Percentiles rank a stretch among this genome's conserved stretches.
These are phyloP conservation scores for Saimiri boliviensis DNA, from an alignment of 2,113 vertebrate species.

Conservation along the genomic window DNA sequence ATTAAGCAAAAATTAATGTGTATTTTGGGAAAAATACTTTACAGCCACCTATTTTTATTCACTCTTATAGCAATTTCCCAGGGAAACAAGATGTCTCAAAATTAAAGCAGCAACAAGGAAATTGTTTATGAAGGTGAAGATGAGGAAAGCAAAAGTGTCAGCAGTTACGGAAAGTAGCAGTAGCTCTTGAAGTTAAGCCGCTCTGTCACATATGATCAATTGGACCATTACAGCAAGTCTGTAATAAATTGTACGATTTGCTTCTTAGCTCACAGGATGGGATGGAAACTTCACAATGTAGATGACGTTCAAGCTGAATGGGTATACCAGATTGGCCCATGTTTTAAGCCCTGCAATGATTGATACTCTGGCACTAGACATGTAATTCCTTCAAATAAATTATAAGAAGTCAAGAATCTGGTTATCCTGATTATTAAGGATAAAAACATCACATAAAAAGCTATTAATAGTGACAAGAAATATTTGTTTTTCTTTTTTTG, in stretches of 20 bases:
- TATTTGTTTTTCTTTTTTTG: neutral
- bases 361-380: conserved; percentile 59
- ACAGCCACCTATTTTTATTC: conserved; percentile 66
- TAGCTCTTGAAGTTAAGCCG: conserved; percentile 83
- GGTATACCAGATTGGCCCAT: conserved; percentile 61
- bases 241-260: conserved; percentile 87
- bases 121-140: conserved; percentile 76
- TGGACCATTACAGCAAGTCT: conserved; percentile 83
- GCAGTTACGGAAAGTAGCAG: conserved; percentile 74
- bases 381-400: conserved; percentile 42
- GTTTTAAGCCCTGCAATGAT: conserved; percentile 63
- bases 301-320: conserved; percentile 65
- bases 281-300: conserved; percentile 80
- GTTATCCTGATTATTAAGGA: neutral
- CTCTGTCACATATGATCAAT: conserved; percentile 84
- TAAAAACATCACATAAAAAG: conserved; percentile 50
- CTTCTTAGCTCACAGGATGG: conserved; percentile 83
- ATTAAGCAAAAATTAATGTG: conserved; percentile 37
- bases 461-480: conserved; percentile 49
- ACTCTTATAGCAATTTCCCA: conserved; percentile 67
- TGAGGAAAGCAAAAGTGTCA: conserved; percentile 82
- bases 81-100: conserved; percentile 74
- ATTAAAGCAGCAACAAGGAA: conserved; percentile 80
- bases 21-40: conserved; percentile 38
- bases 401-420: neutral